Base-by-base conservation (phyloP, 2,797 vertebrate genomes). In the Pagetopsis macropterus region DNA sequence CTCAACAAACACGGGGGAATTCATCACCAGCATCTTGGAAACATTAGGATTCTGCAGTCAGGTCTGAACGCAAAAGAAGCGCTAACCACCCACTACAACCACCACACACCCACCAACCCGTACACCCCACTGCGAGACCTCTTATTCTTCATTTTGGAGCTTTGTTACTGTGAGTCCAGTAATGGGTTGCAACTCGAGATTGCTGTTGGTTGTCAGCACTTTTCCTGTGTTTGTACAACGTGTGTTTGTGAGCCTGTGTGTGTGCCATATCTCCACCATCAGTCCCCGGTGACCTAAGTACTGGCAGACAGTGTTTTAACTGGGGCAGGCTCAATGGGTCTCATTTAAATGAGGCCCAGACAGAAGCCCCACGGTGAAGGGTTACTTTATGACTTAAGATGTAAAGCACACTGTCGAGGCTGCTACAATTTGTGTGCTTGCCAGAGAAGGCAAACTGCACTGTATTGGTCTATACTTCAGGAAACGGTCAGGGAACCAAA, bases 301-400 rank as follows among this genome's bases (percentile, higher is more conserved):
- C 87, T 85, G 86, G 87, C 88, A 94, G 91, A 85, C 86, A 86
- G 85, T 87, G 87, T 92, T 93, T 37, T 93, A 94, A 94, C 92
- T 94, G 90, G 92, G 90, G 84, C 90, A 91, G 52, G 80, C 91
- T 94, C 91, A 84, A 88, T 82, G 90, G 90, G 88, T 91, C 93
- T 94, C 84, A 92, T 95, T 94, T 94, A 91, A 90, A 91, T 70
- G 90, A 84, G 88, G 90, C 90, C 91, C 87, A 90, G 91, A 91
- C 90, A 92, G 89, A 91, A 91, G 80, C 90, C 84, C 84, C 83
- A 83, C 54, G 27, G 91, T 89, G 86, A 88, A 86, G 79, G 87
- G 84, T 88, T 84, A 79, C 87, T 91, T 91, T 91, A 91, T 81
- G 83, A 85, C 89, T 65, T 61, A 72, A 85, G 83, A 87, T 90